These are phyloP conservation scores for Thera britannica DNA, from an alignment of 2,888 invertebrate genomes.

Conservation along the genomic window DNA sequence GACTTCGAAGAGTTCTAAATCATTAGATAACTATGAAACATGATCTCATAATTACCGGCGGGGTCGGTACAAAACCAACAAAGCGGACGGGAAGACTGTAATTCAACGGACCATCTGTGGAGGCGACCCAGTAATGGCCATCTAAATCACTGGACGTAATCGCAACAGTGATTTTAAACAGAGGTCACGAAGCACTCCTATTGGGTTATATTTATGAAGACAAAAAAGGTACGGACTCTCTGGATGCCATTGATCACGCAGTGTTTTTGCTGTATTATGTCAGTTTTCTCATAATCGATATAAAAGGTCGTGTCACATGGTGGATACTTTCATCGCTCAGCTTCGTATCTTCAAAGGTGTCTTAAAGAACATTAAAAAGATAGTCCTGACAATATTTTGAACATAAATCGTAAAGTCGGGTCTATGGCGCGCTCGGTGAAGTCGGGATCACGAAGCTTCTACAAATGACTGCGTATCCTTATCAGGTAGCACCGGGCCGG, in stretches of 20 bases:
- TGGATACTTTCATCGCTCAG: constrained; percentile 47
- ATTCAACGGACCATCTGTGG: constrained; percentile 77
- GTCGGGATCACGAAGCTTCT: constrained; percentile 67
- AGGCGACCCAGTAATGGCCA: constrained; percentile 73
- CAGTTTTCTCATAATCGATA: constrained; percentile 48
- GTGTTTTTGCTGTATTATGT: constrained; percentile 51
- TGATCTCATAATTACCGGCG: constrained; percentile 79
- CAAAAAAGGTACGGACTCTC: constrained; percentile 64
- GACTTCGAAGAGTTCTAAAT: constrained; percentile 76
- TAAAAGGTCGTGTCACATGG: constrained; percentile 22
- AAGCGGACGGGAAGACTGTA: constrained; percentile 74
- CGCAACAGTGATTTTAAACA: constrained; percentile 75
- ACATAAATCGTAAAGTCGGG: constrained; percentile 67
- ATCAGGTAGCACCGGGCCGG: constrained; percentile 76
- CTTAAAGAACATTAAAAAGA: constrained; percentile 61
- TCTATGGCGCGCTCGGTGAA: constrained; percentile 54
- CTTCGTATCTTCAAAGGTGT: constrained; percentile 68
- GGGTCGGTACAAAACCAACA: constrained; percentile 74
- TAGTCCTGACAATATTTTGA: constrained; percentile 61
- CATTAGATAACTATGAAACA: constrained; percentile 79
- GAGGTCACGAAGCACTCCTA: constrained; percentile 77
- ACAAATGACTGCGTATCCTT: constrained; percentile 80
- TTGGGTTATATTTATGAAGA: constrained; percentile 70
- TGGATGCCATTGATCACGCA: constrained; percentile 61
- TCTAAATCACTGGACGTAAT: constrained; percentile 79